Percentiles rank a stretch among this genome's conserved stretches.
phyloP scores from a whole-genome alignment of 1,140 invertebrate genomes.

The Apis mellifera region DNA sequence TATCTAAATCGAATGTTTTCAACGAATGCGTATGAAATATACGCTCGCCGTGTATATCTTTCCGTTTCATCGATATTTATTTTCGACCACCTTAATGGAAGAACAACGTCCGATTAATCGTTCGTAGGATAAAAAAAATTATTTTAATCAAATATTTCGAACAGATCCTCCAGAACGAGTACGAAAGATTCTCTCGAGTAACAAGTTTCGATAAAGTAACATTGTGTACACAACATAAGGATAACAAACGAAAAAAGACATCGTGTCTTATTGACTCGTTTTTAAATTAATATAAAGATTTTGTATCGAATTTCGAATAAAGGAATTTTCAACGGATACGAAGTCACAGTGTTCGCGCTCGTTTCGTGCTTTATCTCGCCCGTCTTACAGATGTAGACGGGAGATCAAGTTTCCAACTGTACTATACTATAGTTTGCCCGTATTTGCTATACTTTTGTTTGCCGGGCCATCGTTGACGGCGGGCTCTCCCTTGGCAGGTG shows the following conservation, averaged over 20 bases:
- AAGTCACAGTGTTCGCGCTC: neutral
- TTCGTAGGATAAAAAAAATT: no score
- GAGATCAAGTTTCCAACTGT: slow-evolving; percentile 16
- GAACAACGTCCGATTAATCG: no score
- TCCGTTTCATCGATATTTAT: neutral
- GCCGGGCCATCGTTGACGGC: slow-evolving; percentile 4
- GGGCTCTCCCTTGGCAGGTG: slow-evolving; percentile 9
- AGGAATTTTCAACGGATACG: neutral
- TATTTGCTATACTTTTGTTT: slow-evolving; percentile 27
- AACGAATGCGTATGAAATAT: neutral
- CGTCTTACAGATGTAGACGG: neutral
- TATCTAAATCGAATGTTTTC: neutral
- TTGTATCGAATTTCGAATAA: neutral
- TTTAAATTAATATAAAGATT: no score
- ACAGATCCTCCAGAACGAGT: no score
- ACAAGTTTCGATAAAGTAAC: no score
- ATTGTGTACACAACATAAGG: no score
- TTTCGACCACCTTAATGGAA: no score
- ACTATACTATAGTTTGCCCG: slow-evolving; percentile 5
- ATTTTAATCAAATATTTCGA: no score
- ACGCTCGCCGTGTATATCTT: neutral
- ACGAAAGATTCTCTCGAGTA: no score
- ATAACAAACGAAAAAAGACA: no score
- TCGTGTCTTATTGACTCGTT: no score
- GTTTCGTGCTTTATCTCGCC: neutral